phyloP scores from a whole-genome alignment of 2,797 vertebrate genomes.

The Sitta carolinensis region DNA sequence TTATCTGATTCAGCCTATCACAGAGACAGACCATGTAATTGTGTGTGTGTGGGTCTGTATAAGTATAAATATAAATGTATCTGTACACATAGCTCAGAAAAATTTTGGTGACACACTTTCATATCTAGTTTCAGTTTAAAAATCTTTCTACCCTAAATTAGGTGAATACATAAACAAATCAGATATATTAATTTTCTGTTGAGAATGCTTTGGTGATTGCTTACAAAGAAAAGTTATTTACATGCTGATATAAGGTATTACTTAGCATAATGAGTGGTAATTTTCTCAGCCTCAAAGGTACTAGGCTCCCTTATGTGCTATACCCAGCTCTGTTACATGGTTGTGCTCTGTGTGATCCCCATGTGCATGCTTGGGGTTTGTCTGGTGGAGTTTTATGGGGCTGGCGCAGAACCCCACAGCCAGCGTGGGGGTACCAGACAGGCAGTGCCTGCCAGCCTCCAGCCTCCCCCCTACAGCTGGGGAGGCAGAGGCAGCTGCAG shows the following conservation, averaged over 20 bases:
- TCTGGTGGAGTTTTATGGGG: not conserved
- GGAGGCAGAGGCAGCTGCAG: not conserved
- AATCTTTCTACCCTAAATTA: slow-evolving; percentile 56
- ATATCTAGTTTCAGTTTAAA: slow-evolving; percentile 39
- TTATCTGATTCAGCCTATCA: slow-evolving; percentile 53
- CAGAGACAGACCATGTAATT: not conserved
- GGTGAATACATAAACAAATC: slow-evolving; percentile 66
- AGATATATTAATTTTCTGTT: slow-evolving; percentile 65
- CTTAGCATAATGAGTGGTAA: slow-evolving; percentile 60
- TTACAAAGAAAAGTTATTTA: slow-evolving; percentile 65
- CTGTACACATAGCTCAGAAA: not conserved
- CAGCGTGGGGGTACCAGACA: not conserved
- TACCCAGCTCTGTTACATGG: not conserved
- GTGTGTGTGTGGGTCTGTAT: not conserved
- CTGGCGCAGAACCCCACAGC: too few relatives aligned
- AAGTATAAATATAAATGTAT: slow-evolving; percentile 32
- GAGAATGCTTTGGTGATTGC: slow-evolving; percentile 54
- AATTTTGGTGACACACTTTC: slow-evolving; percentile 34
- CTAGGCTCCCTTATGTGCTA: not conserved
- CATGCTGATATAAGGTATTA: slow-evolving; percentile 58
- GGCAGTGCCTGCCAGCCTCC: not conserved
- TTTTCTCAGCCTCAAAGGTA: slow-evolving; percentile 46
- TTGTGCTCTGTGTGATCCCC: not conserved
- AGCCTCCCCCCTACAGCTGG: not conserved
- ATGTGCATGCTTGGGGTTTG: not conserved